Conservation (phyloP, 2,888 invertebrate genomes). For the Branchellion lobata region DNA sequence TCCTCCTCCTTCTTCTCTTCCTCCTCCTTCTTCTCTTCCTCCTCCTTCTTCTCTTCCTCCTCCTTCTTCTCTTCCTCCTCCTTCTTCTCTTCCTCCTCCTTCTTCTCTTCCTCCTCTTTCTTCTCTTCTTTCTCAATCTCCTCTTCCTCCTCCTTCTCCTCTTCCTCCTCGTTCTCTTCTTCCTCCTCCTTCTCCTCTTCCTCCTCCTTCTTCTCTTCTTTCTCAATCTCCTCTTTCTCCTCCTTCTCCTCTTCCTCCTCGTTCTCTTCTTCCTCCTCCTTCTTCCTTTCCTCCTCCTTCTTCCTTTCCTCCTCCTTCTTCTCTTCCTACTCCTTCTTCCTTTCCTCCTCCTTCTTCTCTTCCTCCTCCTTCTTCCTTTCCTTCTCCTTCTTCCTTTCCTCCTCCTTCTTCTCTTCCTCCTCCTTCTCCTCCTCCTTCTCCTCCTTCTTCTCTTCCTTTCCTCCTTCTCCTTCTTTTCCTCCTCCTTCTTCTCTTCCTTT, state of each 20-base stretch:
- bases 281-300: slow-evolving; percentile 37
- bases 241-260: neutral
- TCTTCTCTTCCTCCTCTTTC: slow-evolving; percentile 12
- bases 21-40: too few species aligned
- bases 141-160: slow-evolving; percentile 16
- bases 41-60: too few species aligned
- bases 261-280: slow-evolving; percentile 25
- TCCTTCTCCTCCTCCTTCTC: slow-evolving; percentile 37
- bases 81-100: slow-evolving; percentile 2
- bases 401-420: neutral
- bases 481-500: slow-evolving; percentile 36
- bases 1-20: too few species aligned
- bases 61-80: neutral
- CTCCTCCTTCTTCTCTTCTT: too few species aligned
- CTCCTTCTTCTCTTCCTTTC: slow-evolving; percentile 42
- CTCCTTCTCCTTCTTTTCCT: slow-evolving; percentile 38
- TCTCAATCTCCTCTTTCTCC: too few species aligned
- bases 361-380: neutral
- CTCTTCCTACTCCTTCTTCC: too few species aligned
- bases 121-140: too few species aligned
- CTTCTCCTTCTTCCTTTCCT: neutral
- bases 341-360: too few species aligned
- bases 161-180: slow-evolving; percentile 5
- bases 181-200: too few species aligned
- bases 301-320: too few species aligned